Evolutionary conservation across 2,888 invertebrate genomes (phyloP).

Genomic region (Nomada fabriciana): DNA sequence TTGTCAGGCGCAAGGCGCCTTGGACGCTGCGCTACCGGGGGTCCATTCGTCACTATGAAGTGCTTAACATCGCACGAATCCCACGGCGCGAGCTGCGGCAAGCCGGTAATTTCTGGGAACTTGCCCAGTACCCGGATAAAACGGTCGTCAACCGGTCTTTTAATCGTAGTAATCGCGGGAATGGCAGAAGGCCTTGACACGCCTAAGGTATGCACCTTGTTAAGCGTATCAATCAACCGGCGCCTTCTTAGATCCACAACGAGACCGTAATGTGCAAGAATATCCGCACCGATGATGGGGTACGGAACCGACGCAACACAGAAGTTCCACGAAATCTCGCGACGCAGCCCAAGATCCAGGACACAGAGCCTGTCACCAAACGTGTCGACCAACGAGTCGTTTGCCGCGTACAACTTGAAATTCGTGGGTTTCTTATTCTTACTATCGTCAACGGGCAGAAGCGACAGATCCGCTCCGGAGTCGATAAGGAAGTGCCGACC

Average conservation of each 20-base stretch:
- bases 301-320: not conserved
- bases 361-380: too few relatives aligned
- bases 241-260: not conserved
- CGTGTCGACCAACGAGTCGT: too few relatives aligned
- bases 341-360: not conserved
- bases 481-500: not conserved
- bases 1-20: not conserved
- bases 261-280: not conserved
- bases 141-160: not conserved
- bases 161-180: too few relatives aligned
- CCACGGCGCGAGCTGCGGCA: too few relatives aligned
- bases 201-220: too few relatives aligned
- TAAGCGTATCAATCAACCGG: not conserved
- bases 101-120: not conserved
- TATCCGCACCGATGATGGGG: not conserved
- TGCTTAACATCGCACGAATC: not conserved
- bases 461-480: not conserved
- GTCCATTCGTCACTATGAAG: not conserved
- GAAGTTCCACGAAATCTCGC: not conserved
- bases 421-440: too few relatives aligned
- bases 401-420: too few relatives aligned
- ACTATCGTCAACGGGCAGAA: not conserved
- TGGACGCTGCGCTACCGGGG: not conserved
- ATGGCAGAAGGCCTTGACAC: too few relatives aligned
- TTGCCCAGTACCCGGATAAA: not conserved